Evolutionary conservation across 1,140 invertebrate species (phyloP).

Genomic region (Aphelinus atriplicis): DNA sequence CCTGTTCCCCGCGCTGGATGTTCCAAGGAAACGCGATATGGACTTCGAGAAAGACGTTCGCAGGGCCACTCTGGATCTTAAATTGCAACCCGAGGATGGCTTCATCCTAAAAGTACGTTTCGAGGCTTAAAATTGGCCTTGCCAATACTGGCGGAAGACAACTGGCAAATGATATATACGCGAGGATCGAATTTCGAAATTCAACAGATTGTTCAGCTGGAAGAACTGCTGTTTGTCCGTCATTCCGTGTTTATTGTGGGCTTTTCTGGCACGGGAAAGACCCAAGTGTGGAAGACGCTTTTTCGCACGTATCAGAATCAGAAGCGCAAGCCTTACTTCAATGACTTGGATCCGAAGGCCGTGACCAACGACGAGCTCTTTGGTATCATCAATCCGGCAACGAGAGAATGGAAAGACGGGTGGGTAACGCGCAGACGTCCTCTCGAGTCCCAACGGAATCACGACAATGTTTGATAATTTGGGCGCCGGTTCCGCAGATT

Average conservation of each 20-base stretch:
- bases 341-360: constrained; percentile 94
- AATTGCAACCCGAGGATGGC: constrained; percentile 89
- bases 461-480: no score
- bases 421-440: constrained; percentile 25
- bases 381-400: constrained; percentile 93
- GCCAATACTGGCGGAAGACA: no score
- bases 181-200: neutral
- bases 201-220: constrained; percentile 84
- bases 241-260: constrained; percentile 96
- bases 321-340: constrained; percentile 84
- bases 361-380: constrained; percentile 96
- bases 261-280: constrained; percentile 92
- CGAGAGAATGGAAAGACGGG: constrained; percentile 97
- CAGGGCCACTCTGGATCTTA: constrained; percentile 82
- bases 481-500: constrained; percentile 66
- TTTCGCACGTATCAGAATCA: constrained; percentile 83
- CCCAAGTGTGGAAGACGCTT: constrained; percentile 91
- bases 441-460: no score
- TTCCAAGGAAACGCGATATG: constrained; percentile 82
- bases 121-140: neutral
- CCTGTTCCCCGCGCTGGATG: constrained; percentile 88
- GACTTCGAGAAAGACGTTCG: constrained; percentile 86
- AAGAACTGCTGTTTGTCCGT: constrained; percentile 90
- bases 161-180: no score
- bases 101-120: constrained; percentile 80